Percentiles rank a stretch among this genome's conserved stretches.
Evolutionary conservation across 2,113 vertebrate species (phyloP).

Genomic region (Nothoprocta pentlandii): DNA sequence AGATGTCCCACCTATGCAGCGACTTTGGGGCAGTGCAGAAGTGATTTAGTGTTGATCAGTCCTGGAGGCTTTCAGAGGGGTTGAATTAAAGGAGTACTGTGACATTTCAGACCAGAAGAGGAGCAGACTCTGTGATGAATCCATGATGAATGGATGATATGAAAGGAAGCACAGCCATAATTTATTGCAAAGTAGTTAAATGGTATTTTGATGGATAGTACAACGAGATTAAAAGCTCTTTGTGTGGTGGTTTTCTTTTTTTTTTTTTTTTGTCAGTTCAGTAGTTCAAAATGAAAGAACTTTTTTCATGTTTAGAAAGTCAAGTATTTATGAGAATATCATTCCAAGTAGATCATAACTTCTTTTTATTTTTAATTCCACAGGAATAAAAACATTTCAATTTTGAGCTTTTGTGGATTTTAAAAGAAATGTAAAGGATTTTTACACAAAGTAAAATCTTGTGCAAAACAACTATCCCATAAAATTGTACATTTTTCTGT

Average conservation of each 20-base stretch:
- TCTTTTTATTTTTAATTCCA: background rate
- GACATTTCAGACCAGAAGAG: background rate
- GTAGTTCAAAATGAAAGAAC: constrained; percentile 19
- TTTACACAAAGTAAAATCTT: background rate
- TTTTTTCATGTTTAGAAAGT: background rate
- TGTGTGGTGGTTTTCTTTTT: background rate
- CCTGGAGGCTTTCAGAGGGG: background rate
- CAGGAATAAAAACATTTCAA: background rate
- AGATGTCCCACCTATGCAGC: rapidly evolving
- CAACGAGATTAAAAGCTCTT: constrained; percentile 41
- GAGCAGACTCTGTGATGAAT: background rate
- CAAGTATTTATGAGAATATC: background rate
- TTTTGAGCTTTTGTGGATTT: background rate
- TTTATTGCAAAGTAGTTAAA: constrained; percentile 26
- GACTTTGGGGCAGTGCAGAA: background rate
- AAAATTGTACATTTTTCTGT: background rate
- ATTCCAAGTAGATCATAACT: background rate
- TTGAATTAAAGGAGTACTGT: background rate
- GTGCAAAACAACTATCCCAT: background rate
- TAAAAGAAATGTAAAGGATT: background rate
- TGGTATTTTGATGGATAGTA: constrained; percentile 46
- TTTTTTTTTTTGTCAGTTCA: background rate
- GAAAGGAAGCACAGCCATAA: constrained; percentile 41
- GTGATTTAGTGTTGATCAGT: background rate
- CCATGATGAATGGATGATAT: background rate